Conservation (phyloP, 2,113 vertebrate species). For the Chaetodon trifascialis region DNA sequence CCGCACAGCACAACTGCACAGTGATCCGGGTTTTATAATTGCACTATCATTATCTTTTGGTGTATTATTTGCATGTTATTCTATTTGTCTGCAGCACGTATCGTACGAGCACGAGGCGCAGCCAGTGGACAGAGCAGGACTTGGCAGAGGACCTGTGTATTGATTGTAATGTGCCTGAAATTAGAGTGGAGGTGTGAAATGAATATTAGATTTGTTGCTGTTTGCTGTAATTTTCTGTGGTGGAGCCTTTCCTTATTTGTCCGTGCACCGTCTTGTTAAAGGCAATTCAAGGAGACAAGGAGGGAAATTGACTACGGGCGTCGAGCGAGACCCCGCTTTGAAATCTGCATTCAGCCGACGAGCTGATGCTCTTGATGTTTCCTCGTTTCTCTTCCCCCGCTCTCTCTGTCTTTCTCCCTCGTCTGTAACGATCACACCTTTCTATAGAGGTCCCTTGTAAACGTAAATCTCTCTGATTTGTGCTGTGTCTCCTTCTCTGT, state of each 20-base stretch:
- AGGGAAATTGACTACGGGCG: constrained; percentile 22
- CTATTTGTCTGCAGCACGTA: constrained; percentile 12
- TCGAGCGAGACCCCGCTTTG: not conserved
- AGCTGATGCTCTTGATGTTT: constrained; percentile 16
- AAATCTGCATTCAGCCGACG: constrained; percentile 41
- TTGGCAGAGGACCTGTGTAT: constrained; percentile 27
- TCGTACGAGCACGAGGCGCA: not conserved
- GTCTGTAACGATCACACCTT: constrained; percentile 18
- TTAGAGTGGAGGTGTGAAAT: constrained; percentile 66
- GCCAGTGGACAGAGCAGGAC: not conserved
- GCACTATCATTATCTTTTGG: constrained; percentile 14
- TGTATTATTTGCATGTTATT: constrained; percentile 35
- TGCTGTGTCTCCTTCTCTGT: constrained; percentile 5
- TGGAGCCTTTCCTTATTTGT: constrained; percentile 42
- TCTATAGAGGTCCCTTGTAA: constrained; percentile 12
- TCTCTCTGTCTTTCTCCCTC: not conserved
- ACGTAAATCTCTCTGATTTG: constrained; percentile 16
- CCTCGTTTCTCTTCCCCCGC: not conserved
- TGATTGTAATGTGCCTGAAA: constrained; percentile 62
- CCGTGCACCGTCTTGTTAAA: constrained; percentile 53
- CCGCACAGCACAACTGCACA: not conserved
- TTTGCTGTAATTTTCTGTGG: constrained; percentile 55
- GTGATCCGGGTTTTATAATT: constrained; percentile 22
- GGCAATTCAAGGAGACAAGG: constrained; percentile 61
- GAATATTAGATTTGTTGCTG: constrained; percentile 67